A percentile compares a stretch with the other conserved stretches of the same genome.
These are phyloP conservation scores for Globicephala melas DNA, from an alignment of 2,113 vertebrate species.

Conservation along the genomic window DNA sequence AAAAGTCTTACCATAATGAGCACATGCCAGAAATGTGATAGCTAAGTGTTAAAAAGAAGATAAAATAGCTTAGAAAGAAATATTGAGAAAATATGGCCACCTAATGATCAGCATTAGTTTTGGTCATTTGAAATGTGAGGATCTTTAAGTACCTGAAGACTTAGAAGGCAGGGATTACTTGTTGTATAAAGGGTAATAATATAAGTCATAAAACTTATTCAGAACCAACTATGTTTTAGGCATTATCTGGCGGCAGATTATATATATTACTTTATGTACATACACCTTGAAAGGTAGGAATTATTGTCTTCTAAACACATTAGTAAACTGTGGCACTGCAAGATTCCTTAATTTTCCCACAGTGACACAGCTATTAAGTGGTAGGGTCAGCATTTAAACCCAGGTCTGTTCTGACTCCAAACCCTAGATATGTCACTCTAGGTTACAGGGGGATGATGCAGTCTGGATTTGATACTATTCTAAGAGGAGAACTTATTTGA, in stretches of 20 bases:
- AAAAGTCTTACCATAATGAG: background rate
- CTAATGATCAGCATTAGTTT: background rate
- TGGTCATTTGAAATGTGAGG: background rate
- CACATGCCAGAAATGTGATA: background rate
- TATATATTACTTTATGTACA: background rate
- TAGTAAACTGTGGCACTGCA: background rate
- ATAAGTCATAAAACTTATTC: background rate
- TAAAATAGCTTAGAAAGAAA: background rate
- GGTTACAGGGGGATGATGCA: background rate
- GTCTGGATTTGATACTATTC: background rate
- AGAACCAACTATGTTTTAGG: background rate
- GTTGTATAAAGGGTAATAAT: background rate
- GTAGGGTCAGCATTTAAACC: background rate
- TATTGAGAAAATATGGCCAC: background rate
- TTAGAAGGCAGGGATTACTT: background rate
- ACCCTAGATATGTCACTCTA: background rate
- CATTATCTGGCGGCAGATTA: background rate
- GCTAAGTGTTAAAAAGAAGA: background rate
- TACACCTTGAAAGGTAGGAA: background rate
- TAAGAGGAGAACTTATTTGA: background rate
- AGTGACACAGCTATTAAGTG: background rate
- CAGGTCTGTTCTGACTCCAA: background rate
- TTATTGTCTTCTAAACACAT: background rate
- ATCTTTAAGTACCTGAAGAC: background rate
- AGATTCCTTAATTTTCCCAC: background rate